phyloP scores from a whole-genome alignment of 2,888 invertebrate genomes.

The Acanthopleura granulata region DNA sequence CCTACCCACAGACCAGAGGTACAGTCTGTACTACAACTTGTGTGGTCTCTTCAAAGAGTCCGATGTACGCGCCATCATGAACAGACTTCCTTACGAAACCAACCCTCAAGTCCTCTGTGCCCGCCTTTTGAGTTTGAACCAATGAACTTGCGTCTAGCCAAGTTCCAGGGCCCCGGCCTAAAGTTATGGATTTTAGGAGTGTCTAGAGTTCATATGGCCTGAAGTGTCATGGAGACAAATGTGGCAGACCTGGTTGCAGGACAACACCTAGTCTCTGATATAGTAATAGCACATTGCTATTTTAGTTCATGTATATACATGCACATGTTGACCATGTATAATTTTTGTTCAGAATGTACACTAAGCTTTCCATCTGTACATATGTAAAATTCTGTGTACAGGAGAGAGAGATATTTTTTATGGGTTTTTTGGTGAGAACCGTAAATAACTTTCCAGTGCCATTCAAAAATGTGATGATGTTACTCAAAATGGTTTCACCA shows the following conservation, averaged over 20 bases:
- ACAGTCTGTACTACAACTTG: conserved; percentile 87
- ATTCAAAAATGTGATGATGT: too few species aligned
- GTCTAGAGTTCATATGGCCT: not conserved
- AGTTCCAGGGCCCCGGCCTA: not conserved
- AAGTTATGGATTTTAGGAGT: not conserved
- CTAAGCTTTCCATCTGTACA: too few species aligned
- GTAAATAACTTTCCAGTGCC: too few species aligned
- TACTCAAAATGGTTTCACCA: too few species aligned
- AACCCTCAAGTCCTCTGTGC: conserved; percentile 88
- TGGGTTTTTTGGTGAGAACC: too few species aligned
- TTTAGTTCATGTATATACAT: not conserved
- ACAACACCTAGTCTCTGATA: not conserved
- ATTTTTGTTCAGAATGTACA: not conserved
- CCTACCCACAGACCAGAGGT: conserved; percentile 76
- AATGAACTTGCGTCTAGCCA: not conserved
- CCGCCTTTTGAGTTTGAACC: not conserved
- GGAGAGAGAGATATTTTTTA: too few species aligned
- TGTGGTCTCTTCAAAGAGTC: conserved; percentile 92
- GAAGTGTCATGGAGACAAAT: not conserved
- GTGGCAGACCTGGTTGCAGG: not conserved
- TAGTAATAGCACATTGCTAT: conserved; percentile 19
- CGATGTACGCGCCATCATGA: conserved; percentile 90
- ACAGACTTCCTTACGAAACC: conserved; percentile 87
- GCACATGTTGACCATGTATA: conserved; percentile 5
- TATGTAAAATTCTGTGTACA: too few species aligned